Evolutionary conservation across 2,797 vertebrate species (phyloP), one percentile per base, ranked within the genome.

Genomic region (Lophura swinhoii): DNA sequence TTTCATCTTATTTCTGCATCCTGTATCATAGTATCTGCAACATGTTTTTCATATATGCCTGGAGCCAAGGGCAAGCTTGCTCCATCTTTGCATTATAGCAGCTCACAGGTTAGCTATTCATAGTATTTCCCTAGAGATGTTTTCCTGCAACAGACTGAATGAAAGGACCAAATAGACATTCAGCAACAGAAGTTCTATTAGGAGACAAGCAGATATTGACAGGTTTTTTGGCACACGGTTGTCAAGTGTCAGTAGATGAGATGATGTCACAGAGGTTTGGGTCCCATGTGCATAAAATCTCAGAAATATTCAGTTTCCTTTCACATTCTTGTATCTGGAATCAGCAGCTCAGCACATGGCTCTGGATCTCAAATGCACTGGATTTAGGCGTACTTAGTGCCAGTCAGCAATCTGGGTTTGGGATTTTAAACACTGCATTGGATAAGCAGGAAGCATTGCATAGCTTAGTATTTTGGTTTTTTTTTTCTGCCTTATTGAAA

Each of bases 291-390:
- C 16, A 20, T 66, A 66, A 81, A 66, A 8, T 6, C 22, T 79
- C 33, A 67, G 70, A 89, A 94, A 66, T 28, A 66, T 66, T 75
- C 64, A 63, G 9, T 69, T 74, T 79, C 43, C 31, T 20, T 62
- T 74, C 28, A 22, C 37, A 14, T 48, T 33, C 46, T 43, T 33
- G 37, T 20, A 26, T 43, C 6, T 48, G 58, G 58, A 70, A 35
- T 20, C 44, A 84, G 68, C 21, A 76, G 69, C 43, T 88, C 74
- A 84, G n/a, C 58, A 24, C 6, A 2, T 8, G 26, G 51, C 23
- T 72, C 14, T 13, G 26, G 29, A 14, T 49, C 66, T 51, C 51
- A 53, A 44, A 77, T 0, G 21, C 37, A 29, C 0, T 2, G 66
- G 31, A 16, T 48, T 23, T 53, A 33, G 48, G 60, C 21, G 8